These are phyloP conservation scores for Ephydatia muelleri DNA, from an alignment of 37 sponge, comb jelly and placozoan genomes.

Conservation along the genomic window DNA sequence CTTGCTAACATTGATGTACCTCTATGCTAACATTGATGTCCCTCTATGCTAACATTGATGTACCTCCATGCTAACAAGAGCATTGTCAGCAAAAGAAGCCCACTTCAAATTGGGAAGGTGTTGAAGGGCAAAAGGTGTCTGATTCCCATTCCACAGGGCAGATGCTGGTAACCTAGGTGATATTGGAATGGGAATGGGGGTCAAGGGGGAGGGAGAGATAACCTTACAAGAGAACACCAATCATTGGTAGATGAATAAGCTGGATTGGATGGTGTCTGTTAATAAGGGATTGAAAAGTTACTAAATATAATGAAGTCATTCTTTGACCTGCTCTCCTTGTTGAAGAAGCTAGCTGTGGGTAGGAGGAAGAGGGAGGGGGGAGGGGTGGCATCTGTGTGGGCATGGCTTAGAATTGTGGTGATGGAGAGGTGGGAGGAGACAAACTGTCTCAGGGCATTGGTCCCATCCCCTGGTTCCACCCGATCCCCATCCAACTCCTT, in stretches of 20 bases:
- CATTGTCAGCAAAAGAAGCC: constrained; percentile 80
- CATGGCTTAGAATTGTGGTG: constrained; percentile 52
- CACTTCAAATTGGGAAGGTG: constrained; percentile 84
- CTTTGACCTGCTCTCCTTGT: constrained; percentile 37
- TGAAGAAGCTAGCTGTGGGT: constrained; percentile 47
- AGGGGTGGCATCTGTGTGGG: constrained; percentile 15
- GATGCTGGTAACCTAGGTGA: constrained; percentile 67
- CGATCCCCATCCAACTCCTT: constrained; percentile 23
- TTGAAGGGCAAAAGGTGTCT: constrained; percentile 57
- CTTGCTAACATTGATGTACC: not conserved
- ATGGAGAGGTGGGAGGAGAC: constrained; percentile 72
- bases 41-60: not conserved
- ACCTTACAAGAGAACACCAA: not conserved
- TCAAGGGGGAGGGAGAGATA: not conserved
- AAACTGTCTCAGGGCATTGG: constrained; percentile 14
- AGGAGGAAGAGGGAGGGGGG: constrained; percentile 58
- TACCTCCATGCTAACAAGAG: constrained; percentile 62
- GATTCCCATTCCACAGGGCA: constrained; percentile 56
- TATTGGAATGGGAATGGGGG: not conserved
- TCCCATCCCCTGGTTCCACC: constrained; percentile 59
- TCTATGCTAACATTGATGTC: not conserved
- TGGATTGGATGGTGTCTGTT: constrained; percentile 17
- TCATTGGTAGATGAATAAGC: constrained; percentile 2
- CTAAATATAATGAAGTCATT: not conserved
- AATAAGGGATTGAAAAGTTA: not conserved